Conservation (phyloP, 2,113 vertebrate genomes). For the Cyanoramphus novaezelandiae region DNA sequence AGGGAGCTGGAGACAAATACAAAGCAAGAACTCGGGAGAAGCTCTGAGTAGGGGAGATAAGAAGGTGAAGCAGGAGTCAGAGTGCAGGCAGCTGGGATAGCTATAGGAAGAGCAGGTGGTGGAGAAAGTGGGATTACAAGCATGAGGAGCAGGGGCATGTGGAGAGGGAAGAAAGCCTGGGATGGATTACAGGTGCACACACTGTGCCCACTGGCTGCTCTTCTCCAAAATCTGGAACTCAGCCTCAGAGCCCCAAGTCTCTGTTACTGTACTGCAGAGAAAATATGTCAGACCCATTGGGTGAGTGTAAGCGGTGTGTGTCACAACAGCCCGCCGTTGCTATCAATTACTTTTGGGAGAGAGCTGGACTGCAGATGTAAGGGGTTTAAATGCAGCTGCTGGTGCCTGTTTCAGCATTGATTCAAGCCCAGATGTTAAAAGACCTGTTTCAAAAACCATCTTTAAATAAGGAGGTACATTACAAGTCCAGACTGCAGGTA, state of each 20-base stretch:
- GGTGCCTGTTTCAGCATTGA: neutral
- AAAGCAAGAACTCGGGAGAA: neutral
- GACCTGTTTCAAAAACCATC: neutral
- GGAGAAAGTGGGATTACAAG: slow-evolving; percentile 7
- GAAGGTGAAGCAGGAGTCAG: neutral
- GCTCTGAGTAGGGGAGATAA: neutral
- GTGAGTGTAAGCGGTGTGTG: neutral
- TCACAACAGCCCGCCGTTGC: rapidly evolving
- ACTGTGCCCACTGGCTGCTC: slow-evolving; percentile 4
- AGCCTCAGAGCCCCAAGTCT: neutral
- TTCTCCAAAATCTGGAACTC: neutral
- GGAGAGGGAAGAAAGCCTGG: neutral
- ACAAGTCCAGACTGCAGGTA: neutral
- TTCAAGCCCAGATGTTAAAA: neutral
- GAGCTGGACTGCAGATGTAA: neutral
- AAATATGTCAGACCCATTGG: neutral
- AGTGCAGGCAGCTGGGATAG: slow-evolving; percentile 1
- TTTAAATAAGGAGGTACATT: neutral
- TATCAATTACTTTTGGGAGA: neutral
- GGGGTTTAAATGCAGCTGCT: neutral
- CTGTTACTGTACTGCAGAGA: neutral
- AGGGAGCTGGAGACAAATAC: neutral
- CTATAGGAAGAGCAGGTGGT: slow-evolving; percentile 48
- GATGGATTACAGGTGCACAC: slow-evolving; percentile 4
- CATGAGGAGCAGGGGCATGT: neutral